Evolutionary conservation across 2,797 vertebrate genomes (phyloP).

Genomic region (Macropus fuliginosus): DNA sequence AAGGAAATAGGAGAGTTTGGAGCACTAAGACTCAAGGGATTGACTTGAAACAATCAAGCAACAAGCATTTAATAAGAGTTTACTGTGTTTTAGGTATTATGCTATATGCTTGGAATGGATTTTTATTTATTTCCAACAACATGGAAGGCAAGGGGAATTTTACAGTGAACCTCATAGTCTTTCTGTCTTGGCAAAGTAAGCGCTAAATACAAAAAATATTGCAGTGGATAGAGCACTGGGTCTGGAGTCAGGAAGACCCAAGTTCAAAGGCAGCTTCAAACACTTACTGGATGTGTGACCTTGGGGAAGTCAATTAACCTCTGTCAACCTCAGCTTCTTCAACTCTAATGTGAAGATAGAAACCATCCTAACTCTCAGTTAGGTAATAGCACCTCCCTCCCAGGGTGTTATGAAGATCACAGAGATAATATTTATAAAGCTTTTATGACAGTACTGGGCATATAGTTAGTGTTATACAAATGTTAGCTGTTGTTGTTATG

Average conservation of each 20-base stretch:
- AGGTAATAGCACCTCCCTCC: not conserved
- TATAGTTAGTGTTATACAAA: not conserved
- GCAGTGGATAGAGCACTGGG: not conserved
- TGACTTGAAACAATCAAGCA: not conserved
- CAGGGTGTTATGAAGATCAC: not conserved
- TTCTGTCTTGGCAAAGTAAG: not conserved
- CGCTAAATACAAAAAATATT: not conserved
- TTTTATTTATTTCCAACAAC: not conserved
- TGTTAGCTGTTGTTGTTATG: not conserved
- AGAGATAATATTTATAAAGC: not conserved
- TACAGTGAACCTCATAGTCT: not conserved
- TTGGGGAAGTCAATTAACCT: not conserved
- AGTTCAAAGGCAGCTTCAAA: not conserved
- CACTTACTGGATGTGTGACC: not conserved
- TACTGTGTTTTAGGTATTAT: not conserved
- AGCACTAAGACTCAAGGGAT: not conserved
- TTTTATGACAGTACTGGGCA: not conserved
- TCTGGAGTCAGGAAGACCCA: not conserved
- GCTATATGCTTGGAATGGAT: not conserved
- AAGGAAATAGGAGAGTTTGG: not conserved
- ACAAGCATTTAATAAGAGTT: not conserved
- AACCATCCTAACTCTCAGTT: no score
- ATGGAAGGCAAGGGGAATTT: not conserved
- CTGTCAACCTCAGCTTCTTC: no score
- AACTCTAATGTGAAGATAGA: no score